Evolutionary conservation across 2,113 vertebrate genomes (phyloP), one percentile per base, ranked within the genome.

Genomic region (Elephantulus edwardii): DNA sequence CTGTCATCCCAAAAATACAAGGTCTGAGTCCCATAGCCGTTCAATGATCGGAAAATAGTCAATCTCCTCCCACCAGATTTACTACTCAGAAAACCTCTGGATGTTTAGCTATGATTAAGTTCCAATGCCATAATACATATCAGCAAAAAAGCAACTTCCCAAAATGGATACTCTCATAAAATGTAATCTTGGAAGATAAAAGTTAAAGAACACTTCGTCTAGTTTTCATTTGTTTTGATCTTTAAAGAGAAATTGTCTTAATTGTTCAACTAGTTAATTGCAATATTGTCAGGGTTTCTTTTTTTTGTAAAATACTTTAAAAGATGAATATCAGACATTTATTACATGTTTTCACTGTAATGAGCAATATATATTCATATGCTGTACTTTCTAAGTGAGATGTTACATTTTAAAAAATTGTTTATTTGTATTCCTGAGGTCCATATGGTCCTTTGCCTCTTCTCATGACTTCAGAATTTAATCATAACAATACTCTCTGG

Each of bases 391-490:
- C 54, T 71, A 56, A 33, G 11, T 56, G 83, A 70, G 4, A 89
- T 94, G 56, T 76, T 70, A n/a, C n/a, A n/a, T n/a, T n/a, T n/a
- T n/a, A n/a, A n/a, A n/a, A n/a, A n/a, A n/a, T n/a, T n/a, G n/a
- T n/a, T n/a, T n/a, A n/a, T n/a, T n/a, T n/a, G n/a, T n/a, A n/a
- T 92, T 92, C 50, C 40, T 83, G 60, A 82, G 88, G 58, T 62
- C 28, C 90, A 87, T 86, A 90, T 90, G 80, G 74, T 92, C 88
- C 87, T 86, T 80, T 91, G 54, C 89, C 88, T 93, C 50, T 46
- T 90, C 60, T 90, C 78, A 85, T 90, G 62, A 64, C 35, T 95
- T 96, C 74, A 89, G 86, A 86, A 86, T 93, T 95, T 90, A 96
- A 91, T 95, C 93, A 92, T 72, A 60, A 19, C 20, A 86, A 71